phyloP scores from a whole-genome alignment of 2,113 vertebrate species.

The Onychorhynchus coronatus region DNA sequence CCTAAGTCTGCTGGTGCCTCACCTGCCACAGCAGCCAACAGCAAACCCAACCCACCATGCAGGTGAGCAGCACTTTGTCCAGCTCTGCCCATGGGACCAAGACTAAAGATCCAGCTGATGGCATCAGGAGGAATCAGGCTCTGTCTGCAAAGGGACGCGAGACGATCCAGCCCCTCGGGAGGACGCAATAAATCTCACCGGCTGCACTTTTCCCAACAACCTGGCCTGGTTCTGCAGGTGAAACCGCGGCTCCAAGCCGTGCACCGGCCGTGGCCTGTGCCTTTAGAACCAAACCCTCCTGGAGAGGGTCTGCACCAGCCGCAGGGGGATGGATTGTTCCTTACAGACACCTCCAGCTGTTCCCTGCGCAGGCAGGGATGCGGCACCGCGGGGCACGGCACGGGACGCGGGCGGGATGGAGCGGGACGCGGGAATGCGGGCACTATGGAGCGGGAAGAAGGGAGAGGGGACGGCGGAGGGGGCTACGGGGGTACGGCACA shows the following conservation, averaged over 20 bases:
- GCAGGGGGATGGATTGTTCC: neutral
- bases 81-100: neutral
- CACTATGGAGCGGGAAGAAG: neutral
- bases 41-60: fast-evolving
- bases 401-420: no score
- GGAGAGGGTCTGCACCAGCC: neutral
- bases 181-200: neutral
- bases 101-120: neutral
- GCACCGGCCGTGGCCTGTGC: neutral
- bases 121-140: neutral
- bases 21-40: neutral
- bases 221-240: neutral
- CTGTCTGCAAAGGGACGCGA: neutral
- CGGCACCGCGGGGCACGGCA: neutral
- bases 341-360: neutral
- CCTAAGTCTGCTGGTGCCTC: neutral
- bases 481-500: neutral
- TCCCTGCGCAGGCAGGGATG: neutral
- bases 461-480: neutral
- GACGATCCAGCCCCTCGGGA: neutral
- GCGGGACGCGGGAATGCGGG: neutral
- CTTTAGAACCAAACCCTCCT: neutral
- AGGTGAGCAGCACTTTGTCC: neutral
- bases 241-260: fast-evolving
- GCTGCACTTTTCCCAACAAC: neutral